Conservation (phyloP, 2,797 vertebrate species). For the Karalla daura region DNA sequence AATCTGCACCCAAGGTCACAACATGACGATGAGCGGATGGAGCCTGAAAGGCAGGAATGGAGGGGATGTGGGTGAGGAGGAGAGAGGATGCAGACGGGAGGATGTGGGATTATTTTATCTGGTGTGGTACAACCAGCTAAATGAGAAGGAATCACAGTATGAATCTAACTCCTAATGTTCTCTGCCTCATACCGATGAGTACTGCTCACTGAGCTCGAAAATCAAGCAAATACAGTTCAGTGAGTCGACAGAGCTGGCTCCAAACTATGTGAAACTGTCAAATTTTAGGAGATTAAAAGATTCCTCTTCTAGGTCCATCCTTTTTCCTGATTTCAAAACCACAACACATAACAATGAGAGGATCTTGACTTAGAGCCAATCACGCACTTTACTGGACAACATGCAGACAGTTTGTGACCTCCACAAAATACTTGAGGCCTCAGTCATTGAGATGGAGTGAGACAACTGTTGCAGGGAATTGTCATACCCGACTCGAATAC, state of each 20-base stretch:
- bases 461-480: constrained; percentile 49
- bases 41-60: neutral
- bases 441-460: constrained; percentile 13
- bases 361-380: neutral
- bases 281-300: neutral
- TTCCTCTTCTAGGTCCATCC: neutral
- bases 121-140: neutral
- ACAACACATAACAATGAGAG: neutral
- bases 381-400: neutral
- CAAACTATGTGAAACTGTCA: neutral
- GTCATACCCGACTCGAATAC: constrained; percentile 5
- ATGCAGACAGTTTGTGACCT: too few relatives aligned
- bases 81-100: constrained; percentile 8
- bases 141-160: too few relatives aligned
- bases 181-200: neutral
- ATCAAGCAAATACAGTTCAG: neutral
- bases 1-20: constrained; percentile 32
- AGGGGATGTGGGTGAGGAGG: constrained; percentile 9
- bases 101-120: constrained; percentile 19
- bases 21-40: constrained; percentile 16
- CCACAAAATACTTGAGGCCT: too few relatives aligned
- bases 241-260: neutral
- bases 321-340: neutral
- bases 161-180: too few relatives aligned
- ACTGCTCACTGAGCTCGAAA: neutral